Evolutionary conservation across 2,113 vertebrate species (phyloP).

Genomic region (Harpagus bidentatus): DNA sequence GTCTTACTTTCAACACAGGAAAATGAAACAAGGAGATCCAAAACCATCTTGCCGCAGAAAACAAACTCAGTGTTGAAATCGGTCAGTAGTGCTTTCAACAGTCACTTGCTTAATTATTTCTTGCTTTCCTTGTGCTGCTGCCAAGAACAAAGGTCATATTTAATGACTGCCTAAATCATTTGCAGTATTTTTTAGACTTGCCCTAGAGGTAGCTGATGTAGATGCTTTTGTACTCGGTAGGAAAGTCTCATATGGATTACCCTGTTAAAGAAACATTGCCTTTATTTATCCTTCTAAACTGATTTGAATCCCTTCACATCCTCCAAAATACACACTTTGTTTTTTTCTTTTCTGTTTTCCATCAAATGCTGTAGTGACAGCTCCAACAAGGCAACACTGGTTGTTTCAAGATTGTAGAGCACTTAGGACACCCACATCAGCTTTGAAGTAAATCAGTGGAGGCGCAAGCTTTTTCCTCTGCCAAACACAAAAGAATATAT

Average conservation of each 20-base stretch:
- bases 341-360: background rate
- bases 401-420: constrained; percentile 9
- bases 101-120: constrained; percentile 29
- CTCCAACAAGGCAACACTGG: background rate
- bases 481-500: background rate
- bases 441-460: constrained; percentile 27
- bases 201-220: background rate
- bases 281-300: background rate
- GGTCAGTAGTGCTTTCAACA: constrained; percentile 39
- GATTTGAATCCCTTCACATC: background rate
- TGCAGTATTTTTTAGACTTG: constrained; percentile 1
- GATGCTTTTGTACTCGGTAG: background rate
- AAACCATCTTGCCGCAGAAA: constrained; percentile 30
- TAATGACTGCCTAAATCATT: constrained; percentile 30
- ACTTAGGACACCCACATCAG: background rate
- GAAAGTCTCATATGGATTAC: background rate
- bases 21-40: background rate
- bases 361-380: background rate
- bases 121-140: constrained; percentile 39
- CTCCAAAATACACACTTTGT: background rate
- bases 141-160: constrained; percentile 49
- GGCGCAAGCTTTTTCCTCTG: background rate
- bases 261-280: background rate
- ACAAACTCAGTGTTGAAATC: constrained; percentile 11
- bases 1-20: constrained; percentile 16